Base-by-base conservation (phyloP, 1,140 invertebrate genomes). In the Drosophila mojavensis region DNA sequence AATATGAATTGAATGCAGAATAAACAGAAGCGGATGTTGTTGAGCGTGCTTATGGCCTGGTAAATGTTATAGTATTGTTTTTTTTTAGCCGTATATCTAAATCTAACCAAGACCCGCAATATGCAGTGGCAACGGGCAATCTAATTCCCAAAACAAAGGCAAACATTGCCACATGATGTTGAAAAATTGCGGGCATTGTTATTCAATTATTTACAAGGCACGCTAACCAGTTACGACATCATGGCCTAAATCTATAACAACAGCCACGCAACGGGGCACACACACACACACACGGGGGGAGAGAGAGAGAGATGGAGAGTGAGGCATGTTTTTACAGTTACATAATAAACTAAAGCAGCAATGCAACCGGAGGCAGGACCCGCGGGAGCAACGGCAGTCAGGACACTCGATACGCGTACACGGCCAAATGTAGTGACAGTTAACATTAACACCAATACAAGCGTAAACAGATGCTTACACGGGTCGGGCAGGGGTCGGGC, bases 371-470 rank as follows among this genome's bases (percentile, higher is more conserved):
- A 28, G 26, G 43, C n/a, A 41, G 43, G 5, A 39, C 33, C 33
- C 6, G 33, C 6, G 33, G 33, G 33, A 33, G 33, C 33, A 33
- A 33, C 33, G 51, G 36, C 13, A 36, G 45, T 3, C 28, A 15
- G 58, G 50, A 56, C 6, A 17, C 33, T 33, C 28, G 15, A 47
- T 28, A 13, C n/a, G 30, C n/a, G 45, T 13, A 33, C n/a, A 30
- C 43, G 67, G 68, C 76, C 65, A 77, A 81, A 86, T 74, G 83
- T 73, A 86, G 72, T 84, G 84, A 88, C 84, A 88, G 84, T 84
- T 84, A 89, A 89, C 84, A 88, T 88, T 89, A 88, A 89, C 84
- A 88, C 80, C 77, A 80, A 80, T 89, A 84, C 83, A 89, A 78
- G 77, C 79, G 70, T 89, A 75, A 89, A 80, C 74, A 78, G 78